phyloP scores from a whole-genome alignment of 2,797 vertebrate species.

The Poecilia wingei region DNA sequence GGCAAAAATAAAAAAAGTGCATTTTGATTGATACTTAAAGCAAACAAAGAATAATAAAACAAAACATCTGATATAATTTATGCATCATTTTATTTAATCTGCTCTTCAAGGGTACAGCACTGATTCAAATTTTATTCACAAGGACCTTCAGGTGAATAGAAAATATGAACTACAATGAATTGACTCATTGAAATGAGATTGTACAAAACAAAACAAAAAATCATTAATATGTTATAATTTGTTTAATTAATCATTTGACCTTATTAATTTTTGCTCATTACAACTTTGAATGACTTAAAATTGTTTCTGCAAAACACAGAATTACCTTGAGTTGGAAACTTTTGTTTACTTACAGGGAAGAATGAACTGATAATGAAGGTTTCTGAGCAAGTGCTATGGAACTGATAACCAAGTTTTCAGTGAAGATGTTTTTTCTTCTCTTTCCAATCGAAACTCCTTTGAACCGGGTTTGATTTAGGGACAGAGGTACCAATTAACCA shows the following conservation, averaged over 20 bases:
- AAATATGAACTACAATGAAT: slow-evolving; percentile 17
- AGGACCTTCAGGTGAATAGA: slow-evolving; percentile 12
- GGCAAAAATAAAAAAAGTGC: neutral
- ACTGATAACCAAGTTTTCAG: no score
- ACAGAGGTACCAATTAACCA: no score
- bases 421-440: no score
- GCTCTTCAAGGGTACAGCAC: neutral
- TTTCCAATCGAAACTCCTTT: no score
- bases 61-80: neutral
- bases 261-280: neutral
- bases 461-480: no score
- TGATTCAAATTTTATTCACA: slow-evolving; percentile 18
- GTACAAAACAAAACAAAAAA: neutral
- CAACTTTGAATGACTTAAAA: neutral
- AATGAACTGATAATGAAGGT: no score
- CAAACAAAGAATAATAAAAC: neutral
- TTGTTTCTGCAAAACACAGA: neutral
- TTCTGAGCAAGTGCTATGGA: no score
- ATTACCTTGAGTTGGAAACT: neutral
- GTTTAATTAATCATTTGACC: neutral
- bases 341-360: no score
- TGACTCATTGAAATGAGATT: slow-evolving; percentile 1
- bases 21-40: neutral
- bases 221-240: neutral
- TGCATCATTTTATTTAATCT: slow-evolving; percentile 6